Base-by-base conservation (phyloP, 2,888 invertebrate species). In the Rugalucina vietnamica region DNA sequence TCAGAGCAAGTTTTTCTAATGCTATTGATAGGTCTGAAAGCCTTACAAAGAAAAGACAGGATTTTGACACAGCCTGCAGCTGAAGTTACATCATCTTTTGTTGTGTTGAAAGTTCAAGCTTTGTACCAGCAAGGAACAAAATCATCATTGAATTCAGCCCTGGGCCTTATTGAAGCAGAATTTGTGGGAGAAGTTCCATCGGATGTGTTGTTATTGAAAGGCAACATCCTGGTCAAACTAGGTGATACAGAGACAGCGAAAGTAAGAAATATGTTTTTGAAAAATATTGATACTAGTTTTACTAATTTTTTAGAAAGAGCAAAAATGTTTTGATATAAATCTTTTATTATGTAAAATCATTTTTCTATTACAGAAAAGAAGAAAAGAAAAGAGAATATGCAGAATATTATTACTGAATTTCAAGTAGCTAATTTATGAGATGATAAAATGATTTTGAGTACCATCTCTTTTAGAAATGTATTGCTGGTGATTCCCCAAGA, bases 241-340 rank as follows among this genome's bases (percentile, higher is more conserved):
- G 88, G 88, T 36, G 85, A 91, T 21, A n/a, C 88, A 5, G 88
- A 88, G 1, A 76, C 87, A 27, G 91, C 90, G 27, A 84, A 91
- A 90, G 92, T 91, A 76, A 54, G 76, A 71, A 29, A 21, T 18
- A n/a, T n/a, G n/a, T n/a, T n/a, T n/a, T n/a, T n/a, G n/a, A n/a
- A n/a, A n/a, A n/a, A n/a, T n/a, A n/a, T n/a, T n/a, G n/a, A n/a
- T n/a, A n/a, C n/a, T n/a, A n/a, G n/a, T n/a, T n/a, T n/a, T n/a
- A n/a, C n/a, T n/a, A n/a, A n/a, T n/a, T n/a, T n/a, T n/a, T n/a
- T n/a, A n/a, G n/a, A n/a, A n/a, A n/a, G n/a, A n/a, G n/a, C n/a
- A n/a, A n/a, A n/a, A n/a, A n/a, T n/a, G n/a, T n/a, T n/a, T n/a
- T n/a, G n/a, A n/a, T n/a, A n/a, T n/a, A n/a, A n/a, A n/a, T n/a